A percentile compares a stretch with the other conserved stretches of the same genome.
phyloP scores from a whole-genome alignment of 2,113 vertebrate species.

The Sorex fumeus region DNA sequence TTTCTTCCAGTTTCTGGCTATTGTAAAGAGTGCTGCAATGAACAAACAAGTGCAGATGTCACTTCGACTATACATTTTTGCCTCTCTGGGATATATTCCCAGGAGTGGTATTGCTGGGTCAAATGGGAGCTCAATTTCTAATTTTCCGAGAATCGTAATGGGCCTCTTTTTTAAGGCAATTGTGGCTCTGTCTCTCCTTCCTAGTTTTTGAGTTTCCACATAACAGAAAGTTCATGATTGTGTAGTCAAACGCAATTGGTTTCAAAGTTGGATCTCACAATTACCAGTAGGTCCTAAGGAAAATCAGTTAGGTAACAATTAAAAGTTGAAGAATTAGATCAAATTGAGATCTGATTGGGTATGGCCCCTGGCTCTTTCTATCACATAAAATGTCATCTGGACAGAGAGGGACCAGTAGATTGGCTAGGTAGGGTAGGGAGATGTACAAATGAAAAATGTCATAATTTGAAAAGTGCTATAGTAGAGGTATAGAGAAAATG shows the following conservation, averaged over 20 bases:
- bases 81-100: too few relatives aligned
- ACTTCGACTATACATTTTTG: too few relatives aligned
- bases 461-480: not conserved
- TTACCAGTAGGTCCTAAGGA: not conserved
- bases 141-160: too few relatives aligned
- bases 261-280: conserved; percentile 18
- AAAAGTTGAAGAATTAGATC: not conserved
- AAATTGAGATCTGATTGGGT: not conserved
- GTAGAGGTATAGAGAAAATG: not conserved
- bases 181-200: not conserved
- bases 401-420: not conserved
- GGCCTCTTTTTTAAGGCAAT: too few relatives aligned
- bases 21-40: too few relatives aligned
- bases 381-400: not conserved
- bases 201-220: not conserved
- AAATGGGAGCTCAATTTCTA: too few relatives aligned
- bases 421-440: not conserved
- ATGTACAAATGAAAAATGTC: not conserved
- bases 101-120: too few relatives aligned
- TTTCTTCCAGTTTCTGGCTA: too few relatives aligned
- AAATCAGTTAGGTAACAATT: not conserved
- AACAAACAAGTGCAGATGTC: too few relatives aligned
- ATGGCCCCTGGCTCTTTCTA: not conserved
- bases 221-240: conserved; percentile 25
- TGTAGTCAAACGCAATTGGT: not conserved